Evolutionary conservation across 1,140 invertebrate genomes (phyloP).

Genomic region (Lasaia peninsularis): DNA sequence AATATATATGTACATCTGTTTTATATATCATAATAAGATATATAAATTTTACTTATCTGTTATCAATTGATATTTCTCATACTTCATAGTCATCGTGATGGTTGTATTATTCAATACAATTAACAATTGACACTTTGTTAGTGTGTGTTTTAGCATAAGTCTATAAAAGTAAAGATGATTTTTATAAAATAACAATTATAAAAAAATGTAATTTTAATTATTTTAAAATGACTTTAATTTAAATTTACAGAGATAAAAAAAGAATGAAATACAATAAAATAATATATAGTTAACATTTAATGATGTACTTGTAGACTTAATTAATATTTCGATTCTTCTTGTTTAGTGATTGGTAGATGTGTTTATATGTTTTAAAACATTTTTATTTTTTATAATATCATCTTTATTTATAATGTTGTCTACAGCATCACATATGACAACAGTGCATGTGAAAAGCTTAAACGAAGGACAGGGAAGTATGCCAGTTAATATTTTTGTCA

Average conservation of each 20-base stretch:
- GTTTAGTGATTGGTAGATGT: too few species aligned
- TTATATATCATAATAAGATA: slow-evolving; percentile 3
- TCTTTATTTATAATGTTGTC: slow-evolving; percentile 6
- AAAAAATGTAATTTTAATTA: too few species aligned
- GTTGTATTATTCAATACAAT: not conserved
- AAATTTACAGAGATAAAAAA: too few species aligned
- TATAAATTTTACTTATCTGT: not conserved
- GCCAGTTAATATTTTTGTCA: slow-evolving; percentile 30
- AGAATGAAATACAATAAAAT: too few species aligned
- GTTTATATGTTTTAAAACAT: too few species aligned
- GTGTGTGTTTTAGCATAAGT: slow-evolving; percentile 13
- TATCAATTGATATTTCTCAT: not conserved
- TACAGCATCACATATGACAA: slow-evolving; percentile 4
- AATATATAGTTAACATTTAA: too few species aligned
- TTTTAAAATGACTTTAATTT: not conserved
- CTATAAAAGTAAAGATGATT: slow-evolving; percentile 10
- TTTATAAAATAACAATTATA: too few species aligned
- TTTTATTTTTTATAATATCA: not conserved
- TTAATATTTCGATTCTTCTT: too few species aligned
- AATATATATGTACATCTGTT: slow-evolving; percentile 6
- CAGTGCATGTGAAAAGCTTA: slow-evolving; percentile 58
- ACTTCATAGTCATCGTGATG: not conserved
- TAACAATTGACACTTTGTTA: slow-evolving; percentile 12
- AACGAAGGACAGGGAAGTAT: slow-evolving; percentile 64
- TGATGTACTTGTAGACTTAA: too few species aligned